Base-by-base conservation (phyloP, 2,888 invertebrate species). In the Eupithecia vulgata region DNA sequence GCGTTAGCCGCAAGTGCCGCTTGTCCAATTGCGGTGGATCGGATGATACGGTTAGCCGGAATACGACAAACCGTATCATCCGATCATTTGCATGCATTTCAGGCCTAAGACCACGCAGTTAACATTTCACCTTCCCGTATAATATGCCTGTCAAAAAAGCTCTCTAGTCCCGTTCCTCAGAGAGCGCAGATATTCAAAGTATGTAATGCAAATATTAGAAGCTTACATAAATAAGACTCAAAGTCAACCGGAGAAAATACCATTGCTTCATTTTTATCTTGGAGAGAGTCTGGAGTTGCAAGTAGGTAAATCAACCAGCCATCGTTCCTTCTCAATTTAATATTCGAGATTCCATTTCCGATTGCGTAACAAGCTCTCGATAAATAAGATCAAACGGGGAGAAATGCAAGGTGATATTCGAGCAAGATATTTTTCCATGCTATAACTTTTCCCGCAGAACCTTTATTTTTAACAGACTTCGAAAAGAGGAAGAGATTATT, bases 381-480 rank as follows among this genome's bases (percentile, higher is more conserved):
- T 76, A 76, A 76, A 74, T 76, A 72, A 79, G 78, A 83, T 84
- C 81, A 81, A 83, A 83, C 81, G 75, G 71, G 74, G 69, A 61
- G 66, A 52, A 72, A 74, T 70, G 73, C 72, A 72, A 75, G 72
- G 68, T 73, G 62, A 73, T 70, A 72, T 70, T 25, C 59, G 73
- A 69, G 70, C 65, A 13, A 71, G 64, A 48, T 48, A 68, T 66
- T 67, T 67, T 72, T 70, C 72, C 67, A 61, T 34, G n/a, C 64
- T 69, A 66, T 30, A 25, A 68, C 61, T 61, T 34, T 1, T 34
- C 45, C 13, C 15, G 5, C 61, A 21, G 57, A 12, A 34, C 15
- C 34, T 42, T 0, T 35, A 35, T 35, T 35, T 30, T 30, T 30
- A 30, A 30, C 30, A 30, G 30, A 30, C 30, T 37, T 37, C 8